Conservation (phyloP, 2,888 invertebrate species). For the Microdon myrmicae region DNA sequence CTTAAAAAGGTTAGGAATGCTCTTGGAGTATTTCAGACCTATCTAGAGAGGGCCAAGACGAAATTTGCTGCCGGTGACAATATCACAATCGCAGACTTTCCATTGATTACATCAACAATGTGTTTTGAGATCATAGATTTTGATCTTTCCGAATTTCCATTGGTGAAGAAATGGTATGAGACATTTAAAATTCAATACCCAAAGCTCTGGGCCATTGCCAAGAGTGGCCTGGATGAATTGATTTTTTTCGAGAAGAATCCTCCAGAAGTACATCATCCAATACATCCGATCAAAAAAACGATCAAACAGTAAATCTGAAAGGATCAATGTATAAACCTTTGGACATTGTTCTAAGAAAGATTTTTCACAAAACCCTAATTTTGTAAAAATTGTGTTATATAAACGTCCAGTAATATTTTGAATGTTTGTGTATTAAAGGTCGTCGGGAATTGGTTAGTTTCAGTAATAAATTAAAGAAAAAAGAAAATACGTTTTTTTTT, state of each 20-base stretch:
- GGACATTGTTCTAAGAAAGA: too few relatives aligned
- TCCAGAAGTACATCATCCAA: conserved; percentile 80
- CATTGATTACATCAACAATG: conserved; percentile 76
- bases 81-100: conserved; percentile 81
- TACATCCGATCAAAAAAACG: conserved; percentile 77
- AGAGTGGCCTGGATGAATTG: conserved; percentile 76
- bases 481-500: too few relatives aligned
- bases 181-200: conserved; percentile 76
- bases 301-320: too few relatives aligned
- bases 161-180: conserved; percentile 75
- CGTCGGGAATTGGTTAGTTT: too few relatives aligned
- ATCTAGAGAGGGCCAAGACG: conserved; percentile 71
- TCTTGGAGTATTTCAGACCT: conserved; percentile 74
- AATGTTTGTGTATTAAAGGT: too few relatives aligned
- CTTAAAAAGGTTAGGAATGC: conserved; percentile 77
- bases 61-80: conserved; percentile 76
- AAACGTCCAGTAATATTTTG: too few relatives aligned
- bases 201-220: conserved; percentile 77
- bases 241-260: conserved; percentile 76
- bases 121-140: conserved; percentile 78
- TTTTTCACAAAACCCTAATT: too few relatives aligned
- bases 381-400: too few relatives aligned
- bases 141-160: conserved; percentile 72
- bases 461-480: too few relatives aligned
- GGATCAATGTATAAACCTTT: too few relatives aligned